Conservation (phyloP, 2,797 vertebrate genomes). For the Hemibagrus guttatus region DNA sequence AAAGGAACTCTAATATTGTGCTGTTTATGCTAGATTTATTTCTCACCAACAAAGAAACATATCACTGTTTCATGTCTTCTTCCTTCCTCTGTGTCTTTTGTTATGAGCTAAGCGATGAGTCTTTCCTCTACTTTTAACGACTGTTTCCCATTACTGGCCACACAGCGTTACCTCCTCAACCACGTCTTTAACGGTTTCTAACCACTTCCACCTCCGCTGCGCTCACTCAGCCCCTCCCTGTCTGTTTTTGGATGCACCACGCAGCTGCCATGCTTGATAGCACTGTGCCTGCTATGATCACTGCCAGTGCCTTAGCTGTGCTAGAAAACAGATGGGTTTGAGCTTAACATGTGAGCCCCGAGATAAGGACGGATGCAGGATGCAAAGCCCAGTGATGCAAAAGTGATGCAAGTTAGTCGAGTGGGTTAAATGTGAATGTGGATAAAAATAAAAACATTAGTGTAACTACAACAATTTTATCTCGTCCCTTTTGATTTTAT, state of each 20-base stretch:
- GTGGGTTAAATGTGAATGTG: neutral
- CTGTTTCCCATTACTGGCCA: slow-evolving; percentile 89
- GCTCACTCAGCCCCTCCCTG: slow-evolving; percentile 34
- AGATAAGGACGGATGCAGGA: slow-evolving; percentile 40
- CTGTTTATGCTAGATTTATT: neutral
- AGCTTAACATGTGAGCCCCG: slow-evolving; percentile 32
- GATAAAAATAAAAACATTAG: neutral
- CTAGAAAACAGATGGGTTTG: slow-evolving; percentile 37
- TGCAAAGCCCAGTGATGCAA: slow-evolving; percentile 15
- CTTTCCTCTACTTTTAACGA: slow-evolving; percentile 74
- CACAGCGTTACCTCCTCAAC: slow-evolving; percentile 88
- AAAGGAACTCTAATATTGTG: neutral
- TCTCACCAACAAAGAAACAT: slow-evolving; percentile 32
- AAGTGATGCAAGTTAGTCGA: slow-evolving; percentile 1
- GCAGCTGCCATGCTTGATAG: slow-evolving; percentile 79
- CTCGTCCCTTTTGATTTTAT: neutral
- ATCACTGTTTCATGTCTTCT: slow-evolving; percentile 23
- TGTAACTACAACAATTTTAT: neutral
- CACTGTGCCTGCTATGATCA: slow-evolving; percentile 68
- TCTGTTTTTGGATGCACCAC: slow-evolving; percentile 62
- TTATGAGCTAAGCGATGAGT: slow-evolving; percentile 48
- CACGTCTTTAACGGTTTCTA: slow-evolving; percentile 87
- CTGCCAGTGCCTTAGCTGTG: slow-evolving; percentile 53
- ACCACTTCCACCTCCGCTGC: slow-evolving; percentile 89
- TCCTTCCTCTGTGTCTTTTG: slow-evolving; percentile 45